Conservation (phyloP, 2,888 invertebrate genomes). For the Caenorhabditis sp. region DNA sequence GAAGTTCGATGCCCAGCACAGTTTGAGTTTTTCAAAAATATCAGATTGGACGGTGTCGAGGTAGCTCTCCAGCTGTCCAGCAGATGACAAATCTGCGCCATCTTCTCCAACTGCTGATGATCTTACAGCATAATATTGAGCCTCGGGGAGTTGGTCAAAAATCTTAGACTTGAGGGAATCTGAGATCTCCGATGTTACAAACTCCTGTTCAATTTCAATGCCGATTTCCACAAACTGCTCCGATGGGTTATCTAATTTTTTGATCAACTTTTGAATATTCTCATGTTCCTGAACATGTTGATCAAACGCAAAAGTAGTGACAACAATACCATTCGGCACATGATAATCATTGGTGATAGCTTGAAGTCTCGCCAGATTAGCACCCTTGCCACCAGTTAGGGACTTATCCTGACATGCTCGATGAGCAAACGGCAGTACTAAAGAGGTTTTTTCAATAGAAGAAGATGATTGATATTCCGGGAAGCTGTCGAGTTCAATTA, state of each 20-base stretch:
- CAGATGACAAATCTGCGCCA: slow-evolving; percentile 81
- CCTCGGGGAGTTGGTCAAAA: slow-evolving; percentile 14
- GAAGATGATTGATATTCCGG: slow-evolving; percentile 31
- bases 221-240: slow-evolving; percentile 28
- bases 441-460: slow-evolving; percentile 20
- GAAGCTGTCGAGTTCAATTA: slow-evolving; percentile 12
- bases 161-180: slow-evolving; percentile 13
- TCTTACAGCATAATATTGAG: slow-evolving; percentile 33
- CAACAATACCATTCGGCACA: slow-evolving; percentile 60
- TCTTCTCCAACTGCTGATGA: slow-evolving; percentile 81
- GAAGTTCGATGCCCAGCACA: slow-evolving; percentile 86
- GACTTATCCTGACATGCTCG: slow-evolving; percentile 69
- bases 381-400: slow-evolving; percentile 83
- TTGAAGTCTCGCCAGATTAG: slow-evolving; percentile 79
- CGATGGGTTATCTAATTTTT: slow-evolving; percentile 12
- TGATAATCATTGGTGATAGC: slow-evolving; percentile 66
- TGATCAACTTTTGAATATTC: slow-evolving; percentile 20
- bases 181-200: slow-evolving; percentile 11
- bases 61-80: slow-evolving; percentile 84
- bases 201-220: slow-evolving; percentile 20
- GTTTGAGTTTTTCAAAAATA: slow-evolving; percentile 75
- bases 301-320: slow-evolving; percentile 56
- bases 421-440: slow-evolving; percentile 52
- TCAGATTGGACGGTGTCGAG: slow-evolving; percentile 76
- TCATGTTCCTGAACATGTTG: slow-evolving; percentile 41